Conservation (phyloP, 2,888 invertebrate species). For the Melolontha melolontha region DNA sequence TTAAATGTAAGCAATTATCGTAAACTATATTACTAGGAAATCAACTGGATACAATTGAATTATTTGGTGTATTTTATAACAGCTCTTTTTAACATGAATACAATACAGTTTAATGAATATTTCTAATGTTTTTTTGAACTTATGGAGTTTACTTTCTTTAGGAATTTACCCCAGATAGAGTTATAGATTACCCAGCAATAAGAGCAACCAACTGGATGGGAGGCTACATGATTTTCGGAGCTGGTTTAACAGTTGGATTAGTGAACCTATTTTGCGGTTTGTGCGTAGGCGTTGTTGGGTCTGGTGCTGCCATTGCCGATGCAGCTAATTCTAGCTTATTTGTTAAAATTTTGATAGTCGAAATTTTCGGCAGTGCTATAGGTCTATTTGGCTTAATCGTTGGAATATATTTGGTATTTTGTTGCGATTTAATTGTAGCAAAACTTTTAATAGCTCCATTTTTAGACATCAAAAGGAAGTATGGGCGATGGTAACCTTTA, state of each 20-base stretch:
- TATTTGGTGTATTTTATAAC: too few species aligned
- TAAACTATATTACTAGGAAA: too few species aligned
- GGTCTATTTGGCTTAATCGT: conserved; percentile 99
- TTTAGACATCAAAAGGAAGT: conserved; percentile 53
- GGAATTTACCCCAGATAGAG: conserved; percentile 65
- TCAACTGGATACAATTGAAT: too few species aligned
- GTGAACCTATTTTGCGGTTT: conserved; percentile 96
- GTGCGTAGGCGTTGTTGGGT: conserved; percentile 96
- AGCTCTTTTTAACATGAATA: too few species aligned
- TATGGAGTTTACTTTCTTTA: too few species aligned
- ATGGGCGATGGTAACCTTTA: conserved; percentile 51
- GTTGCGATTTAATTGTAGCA: neutral
- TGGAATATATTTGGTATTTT: conserved; percentile 87
- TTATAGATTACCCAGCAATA: conserved; percentile 57
- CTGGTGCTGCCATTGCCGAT: conserved; percentile 98
- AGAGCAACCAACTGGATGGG: conserved; percentile 79
- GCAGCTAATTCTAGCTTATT: conserved; percentile 97
- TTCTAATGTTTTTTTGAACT: too few species aligned
- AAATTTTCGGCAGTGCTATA: conserved; percentile 99
- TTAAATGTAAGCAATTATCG: too few species aligned
- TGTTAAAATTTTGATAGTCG: conserved; percentile 97
- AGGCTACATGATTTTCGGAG: conserved; percentile 95
- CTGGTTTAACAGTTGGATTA: conserved; percentile 93
- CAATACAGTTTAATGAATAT: too few species aligned
- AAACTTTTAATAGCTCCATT: conserved; percentile 16